Conservation (phyloP, 1,140 invertebrate species). For the Leptopilina boulardi region DNA sequence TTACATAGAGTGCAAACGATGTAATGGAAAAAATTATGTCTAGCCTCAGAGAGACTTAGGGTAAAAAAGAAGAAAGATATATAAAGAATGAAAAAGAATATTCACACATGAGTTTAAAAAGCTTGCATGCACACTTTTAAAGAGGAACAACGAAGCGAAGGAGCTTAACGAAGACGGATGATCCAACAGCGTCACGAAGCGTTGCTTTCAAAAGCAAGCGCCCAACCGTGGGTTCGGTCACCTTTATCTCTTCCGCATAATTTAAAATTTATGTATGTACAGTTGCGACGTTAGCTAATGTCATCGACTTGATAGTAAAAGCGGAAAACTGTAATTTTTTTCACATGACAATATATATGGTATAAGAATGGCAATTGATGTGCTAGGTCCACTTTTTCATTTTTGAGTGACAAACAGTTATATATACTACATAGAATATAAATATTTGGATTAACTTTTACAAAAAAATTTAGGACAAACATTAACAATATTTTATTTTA, state of each 20-base stretch:
- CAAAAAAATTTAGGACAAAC: too few species aligned
- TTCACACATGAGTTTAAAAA: background rate
- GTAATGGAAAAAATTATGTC: background rate
- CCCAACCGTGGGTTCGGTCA: slow-evolving; percentile 47
- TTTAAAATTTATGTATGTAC: slow-evolving; percentile 63
- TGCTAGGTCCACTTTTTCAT: background rate
- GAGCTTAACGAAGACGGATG: slow-evolving; percentile 59
- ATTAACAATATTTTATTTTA: too few species aligned
- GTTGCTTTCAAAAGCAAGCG: slow-evolving; percentile 46
- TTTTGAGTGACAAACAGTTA: too few species aligned
- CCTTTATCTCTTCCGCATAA: slow-evolving; percentile 69
- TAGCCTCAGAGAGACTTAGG: background rate
- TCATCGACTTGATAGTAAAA: slow-evolving; percentile 44
- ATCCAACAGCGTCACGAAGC: slow-evolving; percentile 45
- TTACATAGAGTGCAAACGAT: too few species aligned
- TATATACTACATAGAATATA: too few species aligned
- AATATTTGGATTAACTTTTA: too few species aligned
- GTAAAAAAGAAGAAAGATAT: background rate
- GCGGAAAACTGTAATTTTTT: slow-evolving; percentile 19
- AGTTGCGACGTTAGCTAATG: slow-evolving; percentile 49
- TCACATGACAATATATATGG: background rate
- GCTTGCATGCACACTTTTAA: slow-evolving; percentile 40
- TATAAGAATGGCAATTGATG: background rate
- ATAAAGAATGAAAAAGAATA: background rate
- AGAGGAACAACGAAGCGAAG: slow-evolving; percentile 42